phyloP scores from a whole-genome alignment of 2,797 vertebrate species.

The Ptychadena robeensis region DNA sequence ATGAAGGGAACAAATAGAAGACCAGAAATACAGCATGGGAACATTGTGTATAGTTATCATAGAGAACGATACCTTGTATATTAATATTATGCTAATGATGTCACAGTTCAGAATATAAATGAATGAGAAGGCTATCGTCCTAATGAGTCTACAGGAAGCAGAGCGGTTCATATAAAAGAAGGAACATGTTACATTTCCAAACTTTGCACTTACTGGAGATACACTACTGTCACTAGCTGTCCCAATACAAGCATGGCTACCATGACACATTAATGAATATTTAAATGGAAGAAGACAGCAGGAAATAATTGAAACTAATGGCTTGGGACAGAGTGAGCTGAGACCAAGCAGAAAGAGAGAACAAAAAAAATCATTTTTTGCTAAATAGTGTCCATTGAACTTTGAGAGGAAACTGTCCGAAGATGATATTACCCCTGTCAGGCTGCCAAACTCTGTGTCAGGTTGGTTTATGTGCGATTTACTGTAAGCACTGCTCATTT shows the following conservation, averaged over 20 bases:
- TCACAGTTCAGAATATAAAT: constrained; percentile 1
- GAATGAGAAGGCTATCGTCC: constrained; percentile 19
- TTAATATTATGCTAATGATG: constrained; percentile 1
- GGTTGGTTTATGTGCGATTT: constrained; percentile 59
- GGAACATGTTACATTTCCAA: constrained; percentile 36
- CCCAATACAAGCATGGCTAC: constrained; percentile 39
- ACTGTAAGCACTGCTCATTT: constrained; percentile 60
- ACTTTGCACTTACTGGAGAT: constrained; percentile 26
- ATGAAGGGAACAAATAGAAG: no score
- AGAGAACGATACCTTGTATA: not conserved
- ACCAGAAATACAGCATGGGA: not conserved
- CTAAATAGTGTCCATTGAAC: constrained; percentile 59
- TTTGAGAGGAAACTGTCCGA: constrained; percentile 60
- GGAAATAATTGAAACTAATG: constrained; percentile 61
- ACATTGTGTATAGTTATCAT: not conserved
- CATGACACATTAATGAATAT: constrained; percentile 56
- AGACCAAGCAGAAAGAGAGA: constrained; percentile 42
- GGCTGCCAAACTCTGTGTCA: constrained; percentile 57
- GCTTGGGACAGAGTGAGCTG: constrained; percentile 40
- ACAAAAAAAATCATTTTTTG: constrained; percentile 39
- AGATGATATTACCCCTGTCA: constrained; percentile 59
- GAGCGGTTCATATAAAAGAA: not conserved
- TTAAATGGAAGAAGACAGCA: constrained; percentile 60
- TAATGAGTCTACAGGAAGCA: constrained; percentile 33
- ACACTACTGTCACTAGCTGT: constrained; percentile 38